Percentiles rank a stretch among this genome's conserved stretches.
These are phyloP conservation scores for Lepeophtheirus salmonis DNA, from an alignment of 1,140 invertebrate genomes.

Conservation along the genomic window DNA sequence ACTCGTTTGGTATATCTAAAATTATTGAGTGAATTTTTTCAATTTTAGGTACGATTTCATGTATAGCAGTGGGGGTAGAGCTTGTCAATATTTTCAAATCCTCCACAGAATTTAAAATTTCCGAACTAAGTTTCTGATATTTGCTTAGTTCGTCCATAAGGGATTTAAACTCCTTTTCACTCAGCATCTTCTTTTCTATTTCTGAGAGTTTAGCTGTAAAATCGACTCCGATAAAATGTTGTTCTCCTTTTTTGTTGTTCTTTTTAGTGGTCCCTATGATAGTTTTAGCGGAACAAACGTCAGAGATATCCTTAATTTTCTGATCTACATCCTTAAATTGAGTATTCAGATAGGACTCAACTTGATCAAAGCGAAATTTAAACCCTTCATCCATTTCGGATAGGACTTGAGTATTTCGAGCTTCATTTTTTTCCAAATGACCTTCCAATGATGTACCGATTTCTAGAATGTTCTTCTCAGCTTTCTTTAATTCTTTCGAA, in stretches of 20 bases:
- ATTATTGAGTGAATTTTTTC: neutral
- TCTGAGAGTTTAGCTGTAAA: neutral
- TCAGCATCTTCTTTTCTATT: neutral
- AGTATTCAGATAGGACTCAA: neutral
- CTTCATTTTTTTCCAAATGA: neutral
- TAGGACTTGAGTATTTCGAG: neutral
- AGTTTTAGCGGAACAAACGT: neutral
- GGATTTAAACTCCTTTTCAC: neutral
- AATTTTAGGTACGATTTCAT: slow-evolving; percentile 2
- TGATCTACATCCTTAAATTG: neutral
- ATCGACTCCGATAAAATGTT: too few species aligned
- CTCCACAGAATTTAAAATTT: slow-evolving; percentile 10
- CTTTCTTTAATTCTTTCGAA: neutral
- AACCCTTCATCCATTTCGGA: neutral
- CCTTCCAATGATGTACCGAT: neutral
- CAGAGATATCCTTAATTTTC: neutral
- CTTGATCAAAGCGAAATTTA: neutral
- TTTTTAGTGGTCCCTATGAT: too few species aligned
- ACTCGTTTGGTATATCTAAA: neutral
- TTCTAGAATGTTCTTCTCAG: neutral
- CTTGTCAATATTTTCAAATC: neutral
- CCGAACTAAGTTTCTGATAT: neutral
- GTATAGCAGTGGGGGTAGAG: neutral
- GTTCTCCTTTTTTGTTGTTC: neutral
- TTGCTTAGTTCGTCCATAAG: slow-evolving; percentile 5